A percentile compares a stretch with the other conserved stretches of the same genome.
phyloP scores from a whole-genome alignment of 2,888 invertebrate genomes.

The Sphecodes monilicornis region DNA sequence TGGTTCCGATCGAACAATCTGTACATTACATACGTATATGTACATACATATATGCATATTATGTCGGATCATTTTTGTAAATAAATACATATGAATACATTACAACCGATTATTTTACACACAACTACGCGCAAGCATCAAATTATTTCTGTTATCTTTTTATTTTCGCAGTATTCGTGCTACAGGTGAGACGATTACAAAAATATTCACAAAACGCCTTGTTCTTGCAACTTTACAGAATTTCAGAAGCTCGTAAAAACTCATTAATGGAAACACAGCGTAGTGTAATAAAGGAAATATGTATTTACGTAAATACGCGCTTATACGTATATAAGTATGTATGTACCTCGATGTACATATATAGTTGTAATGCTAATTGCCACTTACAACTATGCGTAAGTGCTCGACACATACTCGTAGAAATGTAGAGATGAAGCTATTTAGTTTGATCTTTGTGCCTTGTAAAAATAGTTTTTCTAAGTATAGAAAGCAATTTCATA shows the following conservation, averaged over 20 bases:
- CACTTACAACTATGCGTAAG: not conserved
- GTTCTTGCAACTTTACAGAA: not conserved
- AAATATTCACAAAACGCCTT: not conserved
- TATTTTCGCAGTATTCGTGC: not conserved
- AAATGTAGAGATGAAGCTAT: not conserved
- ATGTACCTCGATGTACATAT: not conserved
- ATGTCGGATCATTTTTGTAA: not conserved
- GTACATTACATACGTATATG: not conserved
- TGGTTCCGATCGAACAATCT: not conserved
- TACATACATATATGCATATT: too few relatives aligned
- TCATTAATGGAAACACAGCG: not conserved
- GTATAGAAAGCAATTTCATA: not conserved
- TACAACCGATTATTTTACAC: not conserved
- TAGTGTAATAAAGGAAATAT: not conserved
- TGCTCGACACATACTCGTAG: too few relatives aligned
- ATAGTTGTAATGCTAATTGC: not conserved
- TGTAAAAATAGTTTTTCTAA: not conserved
- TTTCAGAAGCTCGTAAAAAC: not conserved
- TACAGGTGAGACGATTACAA: not conserved
- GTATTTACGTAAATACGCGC: not conserved
- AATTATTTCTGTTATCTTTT: not conserved
- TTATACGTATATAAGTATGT: not conserved
- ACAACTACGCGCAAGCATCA: not conserved
- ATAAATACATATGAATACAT: not conserved
- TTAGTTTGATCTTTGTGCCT: not conserved